Base-by-base conservation (phyloP, 2,113 vertebrate genomes). In the Tetrao urogallus region DNA sequence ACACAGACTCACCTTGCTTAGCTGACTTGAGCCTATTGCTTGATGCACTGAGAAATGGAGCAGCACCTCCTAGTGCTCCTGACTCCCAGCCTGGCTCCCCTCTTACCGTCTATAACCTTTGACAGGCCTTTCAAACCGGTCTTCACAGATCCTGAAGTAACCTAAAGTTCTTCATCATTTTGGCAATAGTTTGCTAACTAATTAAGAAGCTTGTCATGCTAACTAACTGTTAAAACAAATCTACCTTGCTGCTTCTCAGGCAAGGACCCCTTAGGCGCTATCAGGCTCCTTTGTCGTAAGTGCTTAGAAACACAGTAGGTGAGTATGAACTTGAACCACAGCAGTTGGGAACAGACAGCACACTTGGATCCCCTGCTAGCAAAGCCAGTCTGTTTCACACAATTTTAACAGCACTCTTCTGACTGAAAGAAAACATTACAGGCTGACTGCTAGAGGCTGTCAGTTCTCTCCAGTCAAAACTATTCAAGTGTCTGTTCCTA, bases 381-480 rank as follows among this genome's bases (percentile, higher is more conserved):
- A 89, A 36, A 75, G 77, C 52, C 77, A 76, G 69, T 13, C 80
- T 86, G n/a, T n/a, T 58, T 34, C 56, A 88, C n/a, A 70, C 16
- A 65, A 66, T 69, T 75, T 61, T 42, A 56, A 21, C 66, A 66
- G 43, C 58, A 60, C n/a, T 70, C 60, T 66, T 69, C 2, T 0
- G 1, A 47, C 1, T 86, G 72, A 52, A 69, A 40, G 64, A 52
- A 69, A 45, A 24, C 0, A 0, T 80, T 64, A 70, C 50, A 69
- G 71, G 43, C 74, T 70, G 73, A 84, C 77, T 84, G 81, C 89
- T 52, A 52, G n/a, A 52, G 64, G 77, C 80, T 86, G 47, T 3
- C 80, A 82, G 43, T 42, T 84, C 45, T 82, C 57, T 43, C 63
- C 82, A 58, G 54, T 61, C 85, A 82, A 73, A 89, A 69, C 72